Conservation (phyloP, 2,888 invertebrate species). For the Scrobipalpa costella region DNA sequence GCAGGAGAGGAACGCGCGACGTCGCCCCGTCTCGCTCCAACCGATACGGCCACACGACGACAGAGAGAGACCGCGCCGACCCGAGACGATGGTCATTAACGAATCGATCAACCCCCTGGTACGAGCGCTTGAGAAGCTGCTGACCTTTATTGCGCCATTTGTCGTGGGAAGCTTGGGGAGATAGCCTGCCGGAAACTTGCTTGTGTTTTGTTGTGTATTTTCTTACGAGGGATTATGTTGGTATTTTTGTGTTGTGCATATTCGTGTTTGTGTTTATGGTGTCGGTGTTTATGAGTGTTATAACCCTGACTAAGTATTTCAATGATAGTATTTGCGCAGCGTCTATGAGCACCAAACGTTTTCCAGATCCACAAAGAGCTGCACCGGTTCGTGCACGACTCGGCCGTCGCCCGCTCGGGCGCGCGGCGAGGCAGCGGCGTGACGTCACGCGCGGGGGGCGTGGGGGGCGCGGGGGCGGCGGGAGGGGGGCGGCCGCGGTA, state of each 20-base stretch:
- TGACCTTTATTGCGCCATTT: not conserved
- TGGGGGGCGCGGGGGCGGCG: not conserved
- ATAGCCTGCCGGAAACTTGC: no score
- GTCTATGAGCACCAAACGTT: no score
- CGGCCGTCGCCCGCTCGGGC: constrained; percentile 7
- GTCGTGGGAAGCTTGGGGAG: no score
- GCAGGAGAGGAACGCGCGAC: constrained; percentile 33
- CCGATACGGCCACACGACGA: constrained; percentile 38
- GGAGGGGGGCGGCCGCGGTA: not conserved
- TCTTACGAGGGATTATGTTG: no score
- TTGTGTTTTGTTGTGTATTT: not conserved
- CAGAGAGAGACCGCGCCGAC: constrained; percentile 41
- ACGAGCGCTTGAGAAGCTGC: constrained; percentile 27
- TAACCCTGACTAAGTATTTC: no score
- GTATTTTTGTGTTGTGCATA: no score
- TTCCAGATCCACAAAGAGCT: constrained; percentile 86
- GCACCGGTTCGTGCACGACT: constrained; percentile 81
- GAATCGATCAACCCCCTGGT: constrained; percentile 54
- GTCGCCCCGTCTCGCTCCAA: constrained; percentile 56
- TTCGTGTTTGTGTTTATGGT: no score
- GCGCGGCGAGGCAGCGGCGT: constrained; percentile 32
- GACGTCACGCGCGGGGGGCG: constrained; percentile 40
- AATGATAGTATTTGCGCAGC: no score
- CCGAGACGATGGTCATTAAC: constrained; percentile 59
- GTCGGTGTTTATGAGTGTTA: no score